Percentiles rank a stretch among this genome's conserved stretches.
Evolutionary conservation across 2,113 vertebrate genomes (phyloP).

Genomic region (Cinclus mexicanus): DNA sequence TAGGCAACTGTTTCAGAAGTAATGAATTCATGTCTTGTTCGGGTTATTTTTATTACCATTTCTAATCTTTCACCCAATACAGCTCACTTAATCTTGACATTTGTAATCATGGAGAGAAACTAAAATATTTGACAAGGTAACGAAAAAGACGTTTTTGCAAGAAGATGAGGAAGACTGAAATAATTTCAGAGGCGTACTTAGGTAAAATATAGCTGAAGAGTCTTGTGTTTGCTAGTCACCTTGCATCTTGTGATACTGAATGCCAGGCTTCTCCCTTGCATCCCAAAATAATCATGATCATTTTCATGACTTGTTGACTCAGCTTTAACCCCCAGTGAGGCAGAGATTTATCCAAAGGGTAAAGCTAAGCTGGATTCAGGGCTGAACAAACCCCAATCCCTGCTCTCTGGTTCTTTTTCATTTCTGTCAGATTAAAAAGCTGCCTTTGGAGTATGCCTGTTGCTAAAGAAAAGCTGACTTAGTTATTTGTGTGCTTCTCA

Average conservation of each 20-base stretch:
- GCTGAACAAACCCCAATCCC: not conserved
- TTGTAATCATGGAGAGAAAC: not conserved
- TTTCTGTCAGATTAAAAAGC: not conserved
- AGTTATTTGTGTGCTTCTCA: not conserved
- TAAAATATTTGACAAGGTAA: conserved; percentile 16
- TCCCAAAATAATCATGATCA: not conserved
- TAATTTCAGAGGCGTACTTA: not conserved
- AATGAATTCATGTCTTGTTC: conserved; percentile 19
- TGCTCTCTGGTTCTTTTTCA: not conserved
- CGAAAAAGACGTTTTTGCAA: not conserved
- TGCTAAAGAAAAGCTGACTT: not conserved
- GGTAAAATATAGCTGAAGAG: not conserved
- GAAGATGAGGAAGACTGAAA: not conserved
- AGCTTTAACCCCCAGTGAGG: not conserved
- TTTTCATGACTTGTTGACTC: not conserved
- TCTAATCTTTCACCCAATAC: not conserved
- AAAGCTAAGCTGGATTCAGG: not conserved
- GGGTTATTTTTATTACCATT: conserved; percentile 44
- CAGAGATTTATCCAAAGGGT: not conserved
- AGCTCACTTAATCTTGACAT: conserved; percentile 26
- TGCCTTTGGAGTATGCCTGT: not conserved
- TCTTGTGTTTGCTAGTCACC: not conserved
- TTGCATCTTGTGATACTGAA: not conserved
- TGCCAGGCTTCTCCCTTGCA: not conserved
- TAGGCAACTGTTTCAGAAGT: conserved; percentile 9